Base-by-base conservation (phyloP, 1,140 invertebrate genomes). In the Panulirus ornatus region DNA sequence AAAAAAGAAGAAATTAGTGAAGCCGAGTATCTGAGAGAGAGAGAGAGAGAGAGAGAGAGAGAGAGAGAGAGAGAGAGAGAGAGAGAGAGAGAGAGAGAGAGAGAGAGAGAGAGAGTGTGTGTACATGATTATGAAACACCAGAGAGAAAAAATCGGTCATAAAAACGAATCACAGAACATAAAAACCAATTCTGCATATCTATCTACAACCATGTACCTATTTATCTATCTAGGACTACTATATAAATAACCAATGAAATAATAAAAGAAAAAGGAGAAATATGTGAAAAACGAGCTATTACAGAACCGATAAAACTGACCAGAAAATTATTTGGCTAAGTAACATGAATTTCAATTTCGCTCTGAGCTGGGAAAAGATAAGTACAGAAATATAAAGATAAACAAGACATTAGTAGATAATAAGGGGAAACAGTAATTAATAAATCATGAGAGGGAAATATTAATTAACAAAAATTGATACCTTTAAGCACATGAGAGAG, bases 11-110 rank as follows among this genome's bases (percentile, higher is more conserved):
- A n/a, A n/a, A n/a, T n/a, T n/a, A n/a, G n/a, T n/a, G n/a, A 30
- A 36, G 9, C 30, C 8, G 70, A 30, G 27, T 36, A 36, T 36
- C 30, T n/a, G n/a, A n/a, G n/a, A n/a, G n/a, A n/a, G n/a, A n/a
- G n/a, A n/a, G n/a, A n/a, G n/a, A n/a, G n/a, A 71, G 70, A 71
- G 70, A 71, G 70, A 78, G 70, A 71, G 70, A 71, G 70, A 71
- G 70, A 71, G 70, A 71, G 70, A 71, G 70, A 71, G 76, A 79
- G 38, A 79, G 42, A 79, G 76, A 47, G 76, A 42, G 76, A 79
- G 76, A 42, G 42, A 79, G 76, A 79, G 76, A 44, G 76, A 79
- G 76, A 79, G 76, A 42, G 76, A 79, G 38, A 51, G 76, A 42
- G 38, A 79, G 78, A 54, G 78, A 51, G 78, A 51, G 44, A 51